Evolutionary conservation across 2,113 vertebrate species (phyloP).

Genomic region (Smithornis capensis): DNA sequence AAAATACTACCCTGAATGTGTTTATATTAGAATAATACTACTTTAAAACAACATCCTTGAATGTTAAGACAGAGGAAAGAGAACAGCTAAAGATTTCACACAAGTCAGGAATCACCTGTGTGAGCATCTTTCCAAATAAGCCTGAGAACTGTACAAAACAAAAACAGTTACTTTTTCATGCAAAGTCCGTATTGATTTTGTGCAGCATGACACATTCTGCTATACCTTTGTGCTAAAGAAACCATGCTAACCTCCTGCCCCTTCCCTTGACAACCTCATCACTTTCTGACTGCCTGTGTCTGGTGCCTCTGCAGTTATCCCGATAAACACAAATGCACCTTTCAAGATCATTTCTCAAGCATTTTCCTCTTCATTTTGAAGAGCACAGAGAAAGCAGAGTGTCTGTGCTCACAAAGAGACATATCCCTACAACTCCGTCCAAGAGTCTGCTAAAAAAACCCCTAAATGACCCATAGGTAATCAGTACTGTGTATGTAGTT

Average conservation of each 20-base stretch:
- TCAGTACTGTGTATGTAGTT: constrained; percentile 10
- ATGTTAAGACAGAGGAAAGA: background rate
- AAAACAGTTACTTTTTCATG: background rate
- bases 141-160: background rate
- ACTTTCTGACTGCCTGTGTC: background rate
- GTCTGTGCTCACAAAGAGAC: background rate
- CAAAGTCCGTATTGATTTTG: background rate
- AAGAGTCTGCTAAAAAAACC: background rate
- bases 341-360: background rate
- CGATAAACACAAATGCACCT: background rate
- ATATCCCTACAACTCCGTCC: background rate
- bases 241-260: background rate
- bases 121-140: background rate
- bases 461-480: background rate
- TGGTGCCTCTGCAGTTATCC: background rate
- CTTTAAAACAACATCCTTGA: background rate
- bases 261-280: background rate
- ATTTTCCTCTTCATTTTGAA: background rate
- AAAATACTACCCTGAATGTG: background rate
- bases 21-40: background rate
- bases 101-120: background rate
- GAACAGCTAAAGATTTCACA: background rate
- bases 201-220: background rate
- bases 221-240: background rate
- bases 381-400: background rate